Percentiles rank a stretch among this genome's conserved stretches.
Conservation (phyloP, 2,797 vertebrate genomes). For the Synaphobranchus kaupii region DNA sequence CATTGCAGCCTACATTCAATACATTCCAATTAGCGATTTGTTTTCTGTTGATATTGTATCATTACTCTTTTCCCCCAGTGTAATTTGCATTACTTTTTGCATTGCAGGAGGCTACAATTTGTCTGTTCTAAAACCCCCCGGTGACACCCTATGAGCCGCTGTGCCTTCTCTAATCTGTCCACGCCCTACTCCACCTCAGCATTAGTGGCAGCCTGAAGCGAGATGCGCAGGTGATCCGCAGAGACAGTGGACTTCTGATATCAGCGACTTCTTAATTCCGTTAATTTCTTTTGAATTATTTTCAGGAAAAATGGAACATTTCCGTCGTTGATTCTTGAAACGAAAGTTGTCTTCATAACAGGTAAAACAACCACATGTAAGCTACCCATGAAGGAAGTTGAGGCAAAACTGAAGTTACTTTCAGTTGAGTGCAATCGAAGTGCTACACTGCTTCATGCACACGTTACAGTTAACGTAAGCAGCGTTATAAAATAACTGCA, state of each 20-base stretch:
- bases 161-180: not conserved
- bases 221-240: not conserved
- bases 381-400: not conserved
- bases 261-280: not conserved
- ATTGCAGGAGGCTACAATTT: not conserved
- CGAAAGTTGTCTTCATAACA: constrained; percentile 4
- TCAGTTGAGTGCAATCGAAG: not conserved
- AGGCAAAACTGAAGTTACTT: constrained; percentile 12
- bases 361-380: not conserved
- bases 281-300: constrained; percentile 4
- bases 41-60: not conserved
- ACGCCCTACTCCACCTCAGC: not conserved
- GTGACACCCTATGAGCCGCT: not conserved
- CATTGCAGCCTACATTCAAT: not conserved
- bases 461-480: not conserved
- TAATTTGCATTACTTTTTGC: not conserved
- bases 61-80: not conserved
- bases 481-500: not conserved
- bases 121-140: not conserved
- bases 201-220: not conserved
- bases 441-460: not conserved
- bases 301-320: not conserved
- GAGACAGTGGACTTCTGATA: not conserved
- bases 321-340: not conserved
- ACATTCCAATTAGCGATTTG: not conserved